Evolutionary conservation across 2,797 vertebrate genomes (phyloP).

Genomic region (Phataginus tricuspis): DNA sequence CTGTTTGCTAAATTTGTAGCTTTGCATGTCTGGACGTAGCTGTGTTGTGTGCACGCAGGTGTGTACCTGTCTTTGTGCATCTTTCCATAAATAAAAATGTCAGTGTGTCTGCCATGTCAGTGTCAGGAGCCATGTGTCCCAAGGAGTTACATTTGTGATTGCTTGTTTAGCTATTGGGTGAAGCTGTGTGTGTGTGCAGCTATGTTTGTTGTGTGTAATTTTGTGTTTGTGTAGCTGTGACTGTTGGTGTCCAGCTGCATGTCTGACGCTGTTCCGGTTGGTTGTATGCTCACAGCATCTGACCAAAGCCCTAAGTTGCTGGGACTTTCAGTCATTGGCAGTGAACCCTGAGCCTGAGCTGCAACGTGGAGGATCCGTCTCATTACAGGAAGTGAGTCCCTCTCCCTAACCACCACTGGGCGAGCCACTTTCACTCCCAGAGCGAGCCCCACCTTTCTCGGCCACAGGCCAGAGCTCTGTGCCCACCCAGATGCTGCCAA

Average conservation of each 20-base stretch:
- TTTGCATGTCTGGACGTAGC: background rate
- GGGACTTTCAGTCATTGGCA: background rate
- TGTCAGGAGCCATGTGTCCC: background rate
- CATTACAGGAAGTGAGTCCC: conserved; percentile 66
- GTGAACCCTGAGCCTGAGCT: background rate
- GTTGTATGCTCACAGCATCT: background rate
- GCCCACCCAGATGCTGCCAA: conserved; percentile 65
- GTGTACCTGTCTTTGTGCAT: background rate
- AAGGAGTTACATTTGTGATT: background rate
- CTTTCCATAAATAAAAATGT: background rate
- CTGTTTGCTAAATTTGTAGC: background rate
- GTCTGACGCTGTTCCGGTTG: background rate
- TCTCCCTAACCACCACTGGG: conserved; percentile 47
- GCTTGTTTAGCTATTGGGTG: background rate
- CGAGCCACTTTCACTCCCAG: conserved; percentile 14
- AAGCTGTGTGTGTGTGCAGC: background rate
- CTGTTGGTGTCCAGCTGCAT: background rate
- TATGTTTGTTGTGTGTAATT: background rate
- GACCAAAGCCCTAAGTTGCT: background rate
- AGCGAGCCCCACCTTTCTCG: conserved; percentile 58
- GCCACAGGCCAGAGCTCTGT: conserved; percentile 63
- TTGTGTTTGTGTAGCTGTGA: background rate
- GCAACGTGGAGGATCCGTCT: conserved; percentile 73
- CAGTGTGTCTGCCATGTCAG: background rate
- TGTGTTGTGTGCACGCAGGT: background rate